These are phyloP conservation scores for Zaprionus africanus DNA, from an alignment of 1,140 invertebrate species.

Conservation along the genomic window DNA sequence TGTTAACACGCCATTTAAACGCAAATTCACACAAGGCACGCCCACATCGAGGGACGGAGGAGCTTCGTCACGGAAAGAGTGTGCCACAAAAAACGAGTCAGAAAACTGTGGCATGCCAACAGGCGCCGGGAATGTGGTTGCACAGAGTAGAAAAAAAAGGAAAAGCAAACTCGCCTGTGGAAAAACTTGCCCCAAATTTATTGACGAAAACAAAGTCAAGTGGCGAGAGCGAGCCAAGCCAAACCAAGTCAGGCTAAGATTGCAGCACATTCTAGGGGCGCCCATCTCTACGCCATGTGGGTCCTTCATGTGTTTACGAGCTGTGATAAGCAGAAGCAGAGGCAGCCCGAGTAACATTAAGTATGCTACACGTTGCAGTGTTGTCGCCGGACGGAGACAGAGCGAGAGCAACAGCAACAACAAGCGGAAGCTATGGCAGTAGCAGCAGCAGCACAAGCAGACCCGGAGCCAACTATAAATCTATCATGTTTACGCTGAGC, in stretches of 20 bases:
- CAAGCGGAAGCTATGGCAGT: not conserved
- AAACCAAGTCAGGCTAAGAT: constrained; percentile 45
- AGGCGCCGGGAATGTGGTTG: constrained; percentile 66
- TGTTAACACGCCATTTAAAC: constrained; percentile 78
- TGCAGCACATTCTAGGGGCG: constrained; percentile 53
- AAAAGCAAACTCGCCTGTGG: constrained; percentile 10
- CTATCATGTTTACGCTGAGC: constrained; percentile 77
- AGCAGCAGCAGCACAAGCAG: constrained; percentile 15
- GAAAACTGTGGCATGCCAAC: constrained; percentile 67
- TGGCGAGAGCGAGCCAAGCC: constrained; percentile 49
- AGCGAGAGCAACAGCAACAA: constrained; percentile 12
- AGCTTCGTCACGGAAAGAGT: constrained; percentile 5
- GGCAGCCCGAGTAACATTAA: constrained; percentile 48
- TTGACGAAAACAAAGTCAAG: constrained; percentile 79
- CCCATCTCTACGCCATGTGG: constrained; percentile 11
- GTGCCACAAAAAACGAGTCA: constrained; percentile 39
- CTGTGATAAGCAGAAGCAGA: constrained; percentile 56
- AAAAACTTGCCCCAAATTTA: constrained; percentile 70
- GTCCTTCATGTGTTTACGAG: constrained; percentile 71
- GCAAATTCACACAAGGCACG: constrained; percentile 57
- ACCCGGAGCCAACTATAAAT: constrained; percentile 73
- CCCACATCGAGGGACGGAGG: too few relatives aligned
- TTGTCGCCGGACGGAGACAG: constrained; percentile 33
- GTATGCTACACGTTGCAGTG: constrained; percentile 70
- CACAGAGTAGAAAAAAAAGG: constrained; percentile 21